These are phyloP conservation scores for Teleogryllus occipitalis DNA, from an alignment of 1,140 invertebrate species.

Conservation along the genomic window DNA sequence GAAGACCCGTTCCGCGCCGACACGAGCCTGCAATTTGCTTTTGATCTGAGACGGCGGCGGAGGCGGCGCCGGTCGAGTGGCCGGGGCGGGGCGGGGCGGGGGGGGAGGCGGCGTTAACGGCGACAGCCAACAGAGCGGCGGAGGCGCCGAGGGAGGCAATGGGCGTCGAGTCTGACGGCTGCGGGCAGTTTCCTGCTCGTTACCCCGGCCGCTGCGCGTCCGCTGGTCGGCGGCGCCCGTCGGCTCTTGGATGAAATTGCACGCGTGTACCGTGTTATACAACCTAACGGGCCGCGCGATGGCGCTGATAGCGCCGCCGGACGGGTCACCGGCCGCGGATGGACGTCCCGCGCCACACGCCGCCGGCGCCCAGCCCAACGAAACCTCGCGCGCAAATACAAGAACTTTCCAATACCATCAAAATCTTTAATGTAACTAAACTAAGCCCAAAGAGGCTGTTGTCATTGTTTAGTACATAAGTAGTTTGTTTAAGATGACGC, in stretches of 20 bases:
- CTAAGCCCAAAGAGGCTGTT: no score
- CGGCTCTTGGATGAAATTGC: neutral
- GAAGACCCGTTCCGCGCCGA: neutral
- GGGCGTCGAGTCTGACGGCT: neutral
- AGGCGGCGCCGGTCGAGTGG: neutral
- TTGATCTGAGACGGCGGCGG: neutral
- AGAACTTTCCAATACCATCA: no score
- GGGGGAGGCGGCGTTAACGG: no score
- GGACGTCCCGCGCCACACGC: neutral
- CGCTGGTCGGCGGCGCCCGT: neutral
- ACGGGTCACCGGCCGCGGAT: neutral
- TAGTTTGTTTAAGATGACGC: no score
- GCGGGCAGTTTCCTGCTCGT: neutral
- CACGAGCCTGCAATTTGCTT: neutral
- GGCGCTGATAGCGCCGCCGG: neutral
- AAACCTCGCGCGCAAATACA: no score
- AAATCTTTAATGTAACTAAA: no score
- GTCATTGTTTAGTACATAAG: no score
- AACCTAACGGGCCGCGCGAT: conserved; percentile 1
- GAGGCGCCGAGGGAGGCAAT: no score
- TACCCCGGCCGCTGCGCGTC: neutral
- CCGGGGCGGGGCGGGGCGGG: no score
- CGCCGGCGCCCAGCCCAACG: no score
- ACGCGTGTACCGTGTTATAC: neutral
- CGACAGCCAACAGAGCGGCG: no score